phyloP scores from a whole-genome alignment of 1,140 invertebrate species.

The Diabrotica undecimpunctata region DNA sequence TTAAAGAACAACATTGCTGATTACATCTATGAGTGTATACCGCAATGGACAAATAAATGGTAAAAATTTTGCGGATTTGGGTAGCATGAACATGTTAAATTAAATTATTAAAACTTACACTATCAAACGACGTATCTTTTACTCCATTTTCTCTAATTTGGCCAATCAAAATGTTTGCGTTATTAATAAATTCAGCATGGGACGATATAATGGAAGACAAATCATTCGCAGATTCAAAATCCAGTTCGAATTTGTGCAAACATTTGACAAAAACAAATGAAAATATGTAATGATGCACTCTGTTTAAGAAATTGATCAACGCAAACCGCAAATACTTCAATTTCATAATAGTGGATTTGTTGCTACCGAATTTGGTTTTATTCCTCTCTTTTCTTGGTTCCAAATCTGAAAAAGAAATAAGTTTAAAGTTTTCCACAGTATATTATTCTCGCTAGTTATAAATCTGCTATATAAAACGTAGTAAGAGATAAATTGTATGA shows the following conservation, averaged over 20 bases:
- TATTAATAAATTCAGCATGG: constrained; percentile 38
- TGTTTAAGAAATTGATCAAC: constrained; percentile 59
- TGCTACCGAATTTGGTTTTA: background rate
- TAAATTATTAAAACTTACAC: constrained; percentile 23
- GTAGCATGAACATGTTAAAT: background rate
- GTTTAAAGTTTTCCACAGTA: background rate
- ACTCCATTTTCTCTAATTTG: constrained; percentile 20
- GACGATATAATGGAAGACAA: constrained; percentile 35
- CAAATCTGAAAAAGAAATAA: constrained; percentile 28
- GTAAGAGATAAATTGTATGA: too few relatives aligned
- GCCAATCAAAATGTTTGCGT: constrained; percentile 22
- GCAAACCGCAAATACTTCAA: constrained; percentile 59
- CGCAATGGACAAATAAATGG: too few relatives aligned
- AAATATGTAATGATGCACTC: constrained; percentile 62
- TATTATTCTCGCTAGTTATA: too few relatives aligned
- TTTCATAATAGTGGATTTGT: constrained; percentile 41
- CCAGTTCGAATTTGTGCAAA: constrained; percentile 34
- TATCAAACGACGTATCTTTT: constrained; percentile 24
- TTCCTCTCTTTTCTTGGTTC: constrained; percentile 21
- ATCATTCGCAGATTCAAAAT: constrained; percentile 41
- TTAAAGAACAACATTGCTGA: too few relatives aligned
- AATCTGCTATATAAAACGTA: too few relatives aligned
- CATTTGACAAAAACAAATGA: constrained; percentile 53
- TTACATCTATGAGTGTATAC: too few relatives aligned
- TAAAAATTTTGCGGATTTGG: background rate